phyloP scores from a whole-genome alignment of 1,140 invertebrate genomes.

The Acromyrmex echinatior region DNA sequence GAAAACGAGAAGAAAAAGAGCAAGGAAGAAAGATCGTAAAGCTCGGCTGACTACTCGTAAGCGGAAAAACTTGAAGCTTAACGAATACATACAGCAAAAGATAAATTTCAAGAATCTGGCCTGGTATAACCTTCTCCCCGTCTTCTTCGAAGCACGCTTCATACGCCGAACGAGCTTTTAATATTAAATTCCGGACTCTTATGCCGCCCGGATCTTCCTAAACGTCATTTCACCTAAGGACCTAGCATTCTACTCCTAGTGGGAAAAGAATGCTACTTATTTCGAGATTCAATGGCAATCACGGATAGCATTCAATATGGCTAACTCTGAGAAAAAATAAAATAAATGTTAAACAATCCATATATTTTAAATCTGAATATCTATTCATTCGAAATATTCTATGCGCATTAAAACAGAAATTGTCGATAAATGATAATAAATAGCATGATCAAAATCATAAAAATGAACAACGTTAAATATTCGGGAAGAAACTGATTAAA shows the following conservation, averaged over 20 bases:
- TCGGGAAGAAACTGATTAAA: background rate
- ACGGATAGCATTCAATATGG: constrained; percentile 1
- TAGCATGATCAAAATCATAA: background rate
- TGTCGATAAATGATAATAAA: background rate
- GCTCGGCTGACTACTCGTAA: constrained; percentile 4
- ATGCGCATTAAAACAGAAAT: background rate
- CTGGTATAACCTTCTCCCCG: constrained; percentile 1
- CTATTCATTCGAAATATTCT: background rate
- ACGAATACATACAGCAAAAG: constrained; percentile 72
- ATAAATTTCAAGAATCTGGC: constrained; percentile 73
- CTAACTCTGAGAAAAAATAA: background rate
- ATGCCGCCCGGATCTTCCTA: constrained; percentile 68
- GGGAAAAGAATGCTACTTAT: constrained; percentile 47
- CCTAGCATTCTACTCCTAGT: constrained; percentile 6
- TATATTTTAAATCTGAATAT: background rate
- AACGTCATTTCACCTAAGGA: constrained; percentile 55
- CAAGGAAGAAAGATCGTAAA: constrained; percentile 33
- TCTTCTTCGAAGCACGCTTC: constrained; percentile 10
- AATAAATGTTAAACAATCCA: background rate
- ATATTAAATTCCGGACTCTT: constrained; percentile 76
- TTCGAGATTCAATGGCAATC: constrained; percentile 21
- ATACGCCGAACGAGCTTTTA: constrained; percentile 67
- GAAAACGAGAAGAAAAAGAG: background rate
- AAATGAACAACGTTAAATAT: background rate
- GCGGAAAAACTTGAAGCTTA: constrained; percentile 65